Evolutionary conservation across 2,797 vertebrate genomes (phyloP).

Genomic region (Cheirogaleus major): DNA sequence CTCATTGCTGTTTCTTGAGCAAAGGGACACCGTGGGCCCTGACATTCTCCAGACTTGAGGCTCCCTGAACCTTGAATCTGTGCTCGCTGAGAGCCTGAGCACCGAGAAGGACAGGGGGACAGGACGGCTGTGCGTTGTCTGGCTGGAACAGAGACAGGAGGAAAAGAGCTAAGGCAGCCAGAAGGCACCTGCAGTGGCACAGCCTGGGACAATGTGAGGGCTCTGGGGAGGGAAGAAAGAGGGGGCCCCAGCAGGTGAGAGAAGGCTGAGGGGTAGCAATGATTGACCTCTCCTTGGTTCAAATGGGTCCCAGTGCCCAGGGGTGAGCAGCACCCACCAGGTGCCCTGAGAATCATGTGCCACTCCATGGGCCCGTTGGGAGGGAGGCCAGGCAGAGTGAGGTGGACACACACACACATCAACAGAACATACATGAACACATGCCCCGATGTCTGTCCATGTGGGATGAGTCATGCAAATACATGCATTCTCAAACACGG

Average conservation of each 20-base stretch:
- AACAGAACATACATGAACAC: background rate
- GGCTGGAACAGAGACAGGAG: background rate
- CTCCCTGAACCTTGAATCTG: background rate
- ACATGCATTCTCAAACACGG: background rate
- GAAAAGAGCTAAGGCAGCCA: background rate
- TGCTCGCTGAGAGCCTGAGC: background rate
- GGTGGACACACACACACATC: background rate
- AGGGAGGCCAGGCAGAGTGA: background rate
- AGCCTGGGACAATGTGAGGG: background rate
- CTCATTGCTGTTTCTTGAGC: background rate
- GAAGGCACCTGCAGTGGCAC: background rate
- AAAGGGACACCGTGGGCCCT: background rate
- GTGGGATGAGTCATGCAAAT: no score
- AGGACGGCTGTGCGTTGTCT: background rate
- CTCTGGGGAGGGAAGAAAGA: background rate
- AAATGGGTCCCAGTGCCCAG: background rate
- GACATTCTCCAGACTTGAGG: background rate
- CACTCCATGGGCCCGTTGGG: fast-evolving
- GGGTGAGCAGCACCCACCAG: background rate
- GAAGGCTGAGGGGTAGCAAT: background rate
- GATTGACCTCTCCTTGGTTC: background rate
- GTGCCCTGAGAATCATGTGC: background rate
- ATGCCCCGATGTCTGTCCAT: background rate
- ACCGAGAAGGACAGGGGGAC: background rate
- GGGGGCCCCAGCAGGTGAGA: background rate